Evolutionary conservation across 1,140 invertebrate species (phyloP).

Genomic region (Drosophila nigrodunni): DNA sequence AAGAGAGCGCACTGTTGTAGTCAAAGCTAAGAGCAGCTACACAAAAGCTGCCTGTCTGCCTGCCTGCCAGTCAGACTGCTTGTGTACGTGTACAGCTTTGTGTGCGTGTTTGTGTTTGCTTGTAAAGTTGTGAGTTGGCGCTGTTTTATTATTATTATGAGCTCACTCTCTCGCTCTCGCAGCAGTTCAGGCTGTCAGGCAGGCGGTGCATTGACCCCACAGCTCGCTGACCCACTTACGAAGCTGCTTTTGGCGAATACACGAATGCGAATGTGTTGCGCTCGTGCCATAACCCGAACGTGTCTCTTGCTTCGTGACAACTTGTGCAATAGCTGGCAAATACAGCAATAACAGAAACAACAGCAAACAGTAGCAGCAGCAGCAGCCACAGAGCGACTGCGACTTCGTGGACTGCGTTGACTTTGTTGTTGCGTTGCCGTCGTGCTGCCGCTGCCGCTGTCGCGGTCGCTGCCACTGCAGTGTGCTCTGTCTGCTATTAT

Average conservation of each 20-base stretch:
- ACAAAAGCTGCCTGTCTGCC: conserved; percentile 36
- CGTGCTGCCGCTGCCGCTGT: conserved; percentile 5
- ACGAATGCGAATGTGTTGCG: conserved; percentile 66
- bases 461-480: not conserved
- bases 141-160: conserved; percentile 56
- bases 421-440: conserved; percentile 5
- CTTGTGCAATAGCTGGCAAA: conserved; percentile 68
- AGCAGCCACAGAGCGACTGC: conserved; percentile 20
- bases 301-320: conserved; percentile 51
- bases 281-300: conserved; percentile 64
- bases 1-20: conserved; percentile 21
- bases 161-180: conserved; percentile 44
- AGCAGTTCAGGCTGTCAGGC: conserved; percentile 38
- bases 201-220: conserved; percentile 77
- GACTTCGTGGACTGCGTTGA: conserved; percentile 19
- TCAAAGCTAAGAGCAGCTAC: conserved; percentile 24
- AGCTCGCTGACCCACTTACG: conserved; percentile 80
- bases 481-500: conserved; percentile 23
- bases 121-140: conserved; percentile 43
- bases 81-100: not conserved
- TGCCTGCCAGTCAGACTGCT: not conserved
- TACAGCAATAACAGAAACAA: conserved; percentile 36
- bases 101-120: conserved; percentile 5
- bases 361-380: conserved; percentile 14
- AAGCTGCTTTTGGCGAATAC: conserved; percentile 71